Base-by-base conservation (phyloP, 1,140 invertebrate species). In the Pogonognathellus flavescens region DNA sequence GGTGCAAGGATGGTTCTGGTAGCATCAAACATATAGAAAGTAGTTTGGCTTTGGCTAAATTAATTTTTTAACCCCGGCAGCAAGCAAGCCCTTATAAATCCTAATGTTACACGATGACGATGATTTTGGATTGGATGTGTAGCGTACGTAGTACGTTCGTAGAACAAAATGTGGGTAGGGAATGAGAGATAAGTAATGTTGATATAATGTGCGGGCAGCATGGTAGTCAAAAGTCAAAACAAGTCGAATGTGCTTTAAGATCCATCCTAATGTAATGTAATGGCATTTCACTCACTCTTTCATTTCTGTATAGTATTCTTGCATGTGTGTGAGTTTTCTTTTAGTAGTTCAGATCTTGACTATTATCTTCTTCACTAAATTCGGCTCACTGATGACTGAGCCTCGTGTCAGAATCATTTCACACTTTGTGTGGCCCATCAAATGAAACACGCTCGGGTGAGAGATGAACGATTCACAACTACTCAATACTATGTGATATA, bases 351-450 rank as follows among this genome's bases (percentile, higher is more conserved):
- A 76, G 70, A 76, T 41, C 41, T 57, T n/a, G 31, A 66, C 62
- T 66, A 50, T 31, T 76, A 76, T 76, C 70, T 49, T 50, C 41
- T 76, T 4, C 11, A 31, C 25, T 76, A 31, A 76, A 76, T 76
- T 50, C 25, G 41, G 25, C 31, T 22, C 50, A 20, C 70, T 76
- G 70, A 76, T 76, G 70, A 76, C 70, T 76, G 31, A 50, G 83
- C 83, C 83, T 84, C 83, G 83, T 84, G 83, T 84, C 83, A 84
- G 52, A 80, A 55, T 72, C 49, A 70, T 86, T 86, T 86, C 82
- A 86, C 83, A 72, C 82, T 86, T 84, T 86, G 86, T 86, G 86
- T 86, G 86, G 86, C 86, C 86, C 80, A 57, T 66, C 81, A 49
- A 80, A 22, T 59, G 49, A 62, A 82, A 62, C 80, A 76, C 70